Evolutionary conservation across 2,113 vertebrate species (phyloP).

Genomic region (Nannospalax galili): DNA sequence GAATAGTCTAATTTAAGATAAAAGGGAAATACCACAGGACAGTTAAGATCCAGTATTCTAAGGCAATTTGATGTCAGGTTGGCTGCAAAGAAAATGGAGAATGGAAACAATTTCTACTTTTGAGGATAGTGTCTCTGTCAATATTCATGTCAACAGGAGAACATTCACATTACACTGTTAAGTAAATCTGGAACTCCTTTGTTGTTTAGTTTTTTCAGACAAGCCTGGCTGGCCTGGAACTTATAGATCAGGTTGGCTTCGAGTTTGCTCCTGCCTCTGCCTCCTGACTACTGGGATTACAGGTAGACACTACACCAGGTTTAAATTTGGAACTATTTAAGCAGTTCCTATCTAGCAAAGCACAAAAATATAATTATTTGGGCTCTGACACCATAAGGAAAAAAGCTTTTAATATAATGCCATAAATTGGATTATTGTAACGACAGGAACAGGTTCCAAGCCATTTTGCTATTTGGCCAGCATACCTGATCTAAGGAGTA

Average conservation of each 20-base stretch:
- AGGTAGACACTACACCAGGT: background rate
- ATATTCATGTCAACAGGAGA: slow-evolving; percentile 6
- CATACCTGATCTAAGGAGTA: slow-evolving; percentile 97
- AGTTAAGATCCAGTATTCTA: background rate
- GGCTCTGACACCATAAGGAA: slow-evolving; percentile 15
- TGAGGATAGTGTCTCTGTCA: background rate
- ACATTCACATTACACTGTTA: slow-evolving; percentile 10
- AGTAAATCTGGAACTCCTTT: slow-evolving; percentile 52
- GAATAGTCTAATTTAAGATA: background rate
- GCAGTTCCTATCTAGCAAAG: slow-evolving; percentile 46
- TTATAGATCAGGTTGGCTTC: background rate
- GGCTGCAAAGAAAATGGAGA: background rate
- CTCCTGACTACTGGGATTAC: background rate
- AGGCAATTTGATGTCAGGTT: background rate
- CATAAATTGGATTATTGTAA: slow-evolving; percentile 42
- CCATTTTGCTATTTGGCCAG: slow-evolving; percentile 21
- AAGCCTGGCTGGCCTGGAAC: background rate
- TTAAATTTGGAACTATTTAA: slow-evolving; percentile 53
- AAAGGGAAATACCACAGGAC: slow-evolving; percentile 20
- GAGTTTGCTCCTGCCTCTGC: background rate
- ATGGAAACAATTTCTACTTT: slow-evolving; percentile 23
- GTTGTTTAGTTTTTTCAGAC: background rate
- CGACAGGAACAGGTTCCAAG: slow-evolving; percentile 7
- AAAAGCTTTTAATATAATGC: background rate
- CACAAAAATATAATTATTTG: slow-evolving; percentile 41